Evolutionary conservation across 2,113 vertebrate genomes (phyloP).

Genomic region (Andinoacara biseriatus): DNA sequence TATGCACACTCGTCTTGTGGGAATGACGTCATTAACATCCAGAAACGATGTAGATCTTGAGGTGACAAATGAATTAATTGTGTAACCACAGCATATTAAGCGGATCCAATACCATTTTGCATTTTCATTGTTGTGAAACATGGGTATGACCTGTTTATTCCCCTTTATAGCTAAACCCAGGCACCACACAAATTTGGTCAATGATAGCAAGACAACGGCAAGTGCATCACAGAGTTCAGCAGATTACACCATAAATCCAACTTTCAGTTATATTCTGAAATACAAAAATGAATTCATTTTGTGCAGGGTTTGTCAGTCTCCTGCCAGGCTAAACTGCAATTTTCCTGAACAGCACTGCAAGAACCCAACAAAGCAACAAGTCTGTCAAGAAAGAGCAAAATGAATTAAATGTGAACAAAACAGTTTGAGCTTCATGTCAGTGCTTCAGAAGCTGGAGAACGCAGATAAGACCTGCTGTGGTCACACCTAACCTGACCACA

Average conservation of each 20-base stretch:
- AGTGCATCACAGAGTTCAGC: neutral
- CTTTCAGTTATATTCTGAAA: neutral
- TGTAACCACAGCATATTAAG: neutral
- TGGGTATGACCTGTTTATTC: neutral
- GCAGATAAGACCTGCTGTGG: neutral
- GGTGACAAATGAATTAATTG: too few relatives aligned
- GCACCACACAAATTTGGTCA: neutral
- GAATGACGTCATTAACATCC: neutral
- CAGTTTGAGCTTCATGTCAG: neutral
- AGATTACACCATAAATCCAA: neutral
- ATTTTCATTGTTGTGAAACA: neutral
- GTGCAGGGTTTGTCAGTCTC: neutral
- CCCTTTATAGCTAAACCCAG: neutral
- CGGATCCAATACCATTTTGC: neutral
- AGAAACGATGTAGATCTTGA: neutral
- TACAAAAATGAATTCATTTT: neutral
- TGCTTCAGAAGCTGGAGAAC: neutral
- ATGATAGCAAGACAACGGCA: neutral
- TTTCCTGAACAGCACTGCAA: neutral
- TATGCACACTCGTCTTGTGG: neutral
- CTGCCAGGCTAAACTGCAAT: neutral
- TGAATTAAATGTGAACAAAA: neutral
- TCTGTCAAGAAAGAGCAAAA: neutral
- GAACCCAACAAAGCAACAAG: neutral
- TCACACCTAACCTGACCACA: slow-evolving; percentile 1